Evolutionary conservation across 37 sponge, comb jelly and placozoan genomes (phyloP).

Genomic region (Diacarnus erythraeanus): DNA sequence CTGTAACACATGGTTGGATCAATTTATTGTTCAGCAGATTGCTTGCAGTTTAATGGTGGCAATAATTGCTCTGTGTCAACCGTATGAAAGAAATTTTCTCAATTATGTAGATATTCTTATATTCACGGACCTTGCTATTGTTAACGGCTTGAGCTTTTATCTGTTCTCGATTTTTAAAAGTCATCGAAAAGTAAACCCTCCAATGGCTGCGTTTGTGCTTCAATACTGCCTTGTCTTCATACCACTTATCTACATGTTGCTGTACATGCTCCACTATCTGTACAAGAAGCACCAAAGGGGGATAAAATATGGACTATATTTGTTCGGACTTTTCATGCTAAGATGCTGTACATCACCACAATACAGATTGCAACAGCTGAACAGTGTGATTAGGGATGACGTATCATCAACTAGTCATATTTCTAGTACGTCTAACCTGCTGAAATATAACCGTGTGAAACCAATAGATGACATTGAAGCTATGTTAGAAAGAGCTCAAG

Average conservation of each 20-base stretch:
- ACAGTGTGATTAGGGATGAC: not conserved
- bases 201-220: not conserved
- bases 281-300: not conserved
- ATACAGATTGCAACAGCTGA: not conserved
- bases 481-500: slow-evolving; percentile 13
- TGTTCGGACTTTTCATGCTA: not conserved
- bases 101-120: slow-evolving; percentile 54
- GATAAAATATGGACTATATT: not conserved
- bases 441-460: no score
- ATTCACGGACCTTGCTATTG: slow-evolving; percentile 36
- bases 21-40: slow-evolving; percentile 23
- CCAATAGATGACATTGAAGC: not conserved
- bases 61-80: slow-evolving; percentile 24
- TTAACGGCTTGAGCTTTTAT: slow-evolving; percentile 40
- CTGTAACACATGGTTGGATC: slow-evolving; percentile 6
- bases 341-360: not conserved
- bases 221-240: slow-evolving; percentile 37
- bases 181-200: not conserved
- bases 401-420: not conserved
- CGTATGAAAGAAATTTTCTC: slow-evolving; percentile 28
- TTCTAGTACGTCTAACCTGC: not conserved
- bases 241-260: slow-evolving; percentile 35
- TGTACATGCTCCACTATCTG: slow-evolving; percentile 26
- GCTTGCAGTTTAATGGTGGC: not conserved
- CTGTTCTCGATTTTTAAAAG: slow-evolving; percentile 1